These are phyloP conservation scores for Sebastes miniatus DNA, from an alignment of 2,797 vertebrate species.

Conservation along the genomic window DNA sequence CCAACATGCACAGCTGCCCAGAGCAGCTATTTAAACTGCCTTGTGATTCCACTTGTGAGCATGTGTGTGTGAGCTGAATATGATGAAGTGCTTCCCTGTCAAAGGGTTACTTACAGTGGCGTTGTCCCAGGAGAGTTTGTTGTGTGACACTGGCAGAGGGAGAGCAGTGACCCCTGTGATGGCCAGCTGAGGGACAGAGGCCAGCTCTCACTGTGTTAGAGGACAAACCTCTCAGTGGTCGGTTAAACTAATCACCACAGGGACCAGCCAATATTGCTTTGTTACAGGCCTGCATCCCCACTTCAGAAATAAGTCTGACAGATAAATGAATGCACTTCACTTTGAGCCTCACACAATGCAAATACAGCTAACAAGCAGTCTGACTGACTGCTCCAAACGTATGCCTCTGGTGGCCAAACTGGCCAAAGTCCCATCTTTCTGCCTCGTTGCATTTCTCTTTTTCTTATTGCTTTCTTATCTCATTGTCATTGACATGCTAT, in stretches of 20 bases:
- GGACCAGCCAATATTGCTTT: conserved; percentile 50
- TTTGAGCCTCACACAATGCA: conserved; percentile 37
- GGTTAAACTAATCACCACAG: conserved; percentile 80
- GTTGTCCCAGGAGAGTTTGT: conserved; percentile 59
- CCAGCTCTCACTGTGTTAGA: conserved; percentile 57
- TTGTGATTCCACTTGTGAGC: conserved; percentile 22
- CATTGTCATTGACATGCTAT: conserved; percentile 29
- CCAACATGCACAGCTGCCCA: conserved; percentile 27
- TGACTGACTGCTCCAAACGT: conserved; percentile 15
- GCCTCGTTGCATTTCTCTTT: conserved; percentile 15
- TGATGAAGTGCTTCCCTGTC: conserved; percentile 72
- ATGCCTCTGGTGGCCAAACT: conserved; percentile 36
- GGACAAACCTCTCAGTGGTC: conserved; percentile 76
- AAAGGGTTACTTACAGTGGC: conserved; percentile 67
- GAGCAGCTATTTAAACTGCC: conserved; percentile 35
- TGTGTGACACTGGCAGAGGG: conserved; percentile 69
- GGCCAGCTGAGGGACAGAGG: conserved; percentile 62
- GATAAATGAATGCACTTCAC: conserved; percentile 51
- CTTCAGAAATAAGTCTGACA: conserved; percentile 55
- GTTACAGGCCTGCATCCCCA: conserved; percentile 35
- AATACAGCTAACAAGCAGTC: conserved; percentile 51
- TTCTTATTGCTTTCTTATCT: conserved; percentile 51
- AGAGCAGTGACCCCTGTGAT: conserved; percentile 59
- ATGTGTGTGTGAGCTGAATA: conserved; percentile 56
- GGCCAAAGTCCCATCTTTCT: conserved; percentile 41